Percentiles rank a stretch among this genome's conserved stretches.
Evolutionary conservation across 2,888 invertebrate genomes (phyloP).

Genomic region (Caenorhabditis angaria): DNA sequence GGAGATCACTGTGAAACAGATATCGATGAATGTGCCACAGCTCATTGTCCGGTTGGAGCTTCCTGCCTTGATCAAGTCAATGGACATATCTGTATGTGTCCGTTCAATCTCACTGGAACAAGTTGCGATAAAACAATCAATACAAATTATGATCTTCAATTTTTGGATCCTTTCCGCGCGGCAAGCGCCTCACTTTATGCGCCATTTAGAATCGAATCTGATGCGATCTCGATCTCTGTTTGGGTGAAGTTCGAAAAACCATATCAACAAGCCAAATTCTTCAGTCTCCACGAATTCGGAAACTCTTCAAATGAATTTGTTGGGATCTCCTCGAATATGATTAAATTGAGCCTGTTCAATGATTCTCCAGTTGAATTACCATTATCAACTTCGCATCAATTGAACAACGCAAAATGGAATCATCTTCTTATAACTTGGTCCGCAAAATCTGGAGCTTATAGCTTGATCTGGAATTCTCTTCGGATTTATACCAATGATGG

Average conservation of each 20-base stretch:
- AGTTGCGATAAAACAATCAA: conserved; percentile 92
- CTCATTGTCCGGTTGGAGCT: conserved; percentile 66
- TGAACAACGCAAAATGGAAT: conserved; percentile 96
- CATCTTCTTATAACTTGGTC: conserved; percentile 90
- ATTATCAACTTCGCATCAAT: conserved; percentile 72
- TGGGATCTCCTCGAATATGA: conserved; percentile 16
- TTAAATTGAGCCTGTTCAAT: conserved; percentile 32
- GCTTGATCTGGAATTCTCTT: conserved; percentile 91
- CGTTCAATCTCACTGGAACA: conserved; percentile 93
- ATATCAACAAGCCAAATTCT: conserved; percentile 84
- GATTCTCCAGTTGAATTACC: conserved; percentile 41
- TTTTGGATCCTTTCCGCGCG: conserved; percentile 85
- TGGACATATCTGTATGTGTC: conserved; percentile 93
- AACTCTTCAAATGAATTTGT: conserved; percentile 12
- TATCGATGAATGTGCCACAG: conserved; percentile 70
- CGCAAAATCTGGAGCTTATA: conserved; percentile 85
- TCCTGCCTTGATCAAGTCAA: conserved; percentile 75
- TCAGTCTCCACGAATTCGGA: conserved; percentile 78
- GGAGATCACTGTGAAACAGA: conserved; percentile 68
- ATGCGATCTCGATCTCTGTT: conserved; percentile 86
- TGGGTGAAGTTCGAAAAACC: conserved; percentile 93
- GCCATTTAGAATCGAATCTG: conserved; percentile 79
- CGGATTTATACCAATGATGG: conserved; percentile 91
- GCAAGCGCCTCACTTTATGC: conserved; percentile 91
- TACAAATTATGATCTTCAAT: conserved; percentile 95